Conservation (phyloP, 2,113 vertebrate species). For the Antechinus flavipes region DNA sequence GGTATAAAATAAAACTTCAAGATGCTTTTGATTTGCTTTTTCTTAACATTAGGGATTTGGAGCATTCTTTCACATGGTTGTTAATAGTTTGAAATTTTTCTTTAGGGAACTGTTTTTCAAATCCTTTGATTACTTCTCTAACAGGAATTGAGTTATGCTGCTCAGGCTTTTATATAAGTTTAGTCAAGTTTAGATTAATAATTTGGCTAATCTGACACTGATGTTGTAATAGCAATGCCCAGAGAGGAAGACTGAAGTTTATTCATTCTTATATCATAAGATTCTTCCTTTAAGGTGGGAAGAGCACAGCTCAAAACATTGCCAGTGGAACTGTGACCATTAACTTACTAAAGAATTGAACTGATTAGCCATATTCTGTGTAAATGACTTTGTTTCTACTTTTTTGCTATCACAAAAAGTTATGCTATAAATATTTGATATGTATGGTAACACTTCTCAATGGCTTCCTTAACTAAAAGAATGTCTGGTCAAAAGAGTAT, state of each 20-base stretch:
- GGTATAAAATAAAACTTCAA: background rate
- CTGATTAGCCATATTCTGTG: fast-evolving
- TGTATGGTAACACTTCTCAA: too few species aligned
- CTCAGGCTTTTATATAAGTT: background rate
- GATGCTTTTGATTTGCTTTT: background rate
- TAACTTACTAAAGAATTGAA: background rate
- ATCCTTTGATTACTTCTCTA: background rate
- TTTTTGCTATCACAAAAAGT: too few species aligned
- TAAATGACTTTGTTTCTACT: too few species aligned
- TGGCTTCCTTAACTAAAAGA: too few species aligned
- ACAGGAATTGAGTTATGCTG: background rate
- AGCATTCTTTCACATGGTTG: background rate
- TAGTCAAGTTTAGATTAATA: background rate
- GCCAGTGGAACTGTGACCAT: background rate
- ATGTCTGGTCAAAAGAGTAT: too few species aligned
- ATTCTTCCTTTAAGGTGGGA: background rate
- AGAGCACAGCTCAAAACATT: conserved; percentile 10
- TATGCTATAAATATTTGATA: too few species aligned
- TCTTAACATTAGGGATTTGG: background rate
- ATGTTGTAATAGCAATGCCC: conserved; percentile 32
- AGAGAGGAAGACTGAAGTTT: conserved; percentile 31
- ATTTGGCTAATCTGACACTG: conserved; percentile 53
- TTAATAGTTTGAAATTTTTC: background rate
- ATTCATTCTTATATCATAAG: background rate
- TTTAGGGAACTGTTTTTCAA: background rate